A percentile compares a stretch with the other conserved stretches of the same genome.
phyloP scores from a whole-genome alignment of 2,797 vertebrate genomes.

The Adelosebastes latens region DNA sequence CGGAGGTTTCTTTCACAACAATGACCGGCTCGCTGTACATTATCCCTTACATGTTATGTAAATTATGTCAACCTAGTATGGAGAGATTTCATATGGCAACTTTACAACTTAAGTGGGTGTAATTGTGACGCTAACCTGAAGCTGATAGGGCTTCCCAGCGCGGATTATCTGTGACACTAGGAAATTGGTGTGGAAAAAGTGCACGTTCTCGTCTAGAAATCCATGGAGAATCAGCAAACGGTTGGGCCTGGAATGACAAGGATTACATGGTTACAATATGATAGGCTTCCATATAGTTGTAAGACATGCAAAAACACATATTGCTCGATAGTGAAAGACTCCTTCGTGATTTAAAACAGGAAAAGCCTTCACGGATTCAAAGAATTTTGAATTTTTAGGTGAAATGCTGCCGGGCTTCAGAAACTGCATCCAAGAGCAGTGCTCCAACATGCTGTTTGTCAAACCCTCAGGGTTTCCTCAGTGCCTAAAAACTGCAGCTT shows the following conservation, averaged over 20 bases:
- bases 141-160: constrained; percentile 97
- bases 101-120: neutral
- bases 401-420: neutral
- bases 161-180: constrained; percentile 97
- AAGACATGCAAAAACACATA: neutral
- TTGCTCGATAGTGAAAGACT: neutral
- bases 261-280: neutral
- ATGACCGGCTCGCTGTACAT: no score
- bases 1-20: no score
- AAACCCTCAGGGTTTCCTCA: neutral
- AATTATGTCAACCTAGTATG: neutral
- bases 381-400: neutral
- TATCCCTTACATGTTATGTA: no score
- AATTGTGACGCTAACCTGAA: constrained; percentile 85
- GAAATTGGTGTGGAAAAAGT: constrained; percentile 99
- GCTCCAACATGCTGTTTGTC: constrained; percentile 19
- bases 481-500: neutral
- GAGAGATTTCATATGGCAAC: neutral
- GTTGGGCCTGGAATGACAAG: constrained; percentile 87
- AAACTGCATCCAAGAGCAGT: neutral
- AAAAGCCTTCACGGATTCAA: neutral
- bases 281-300: neutral
- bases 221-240: constrained; percentile 97
- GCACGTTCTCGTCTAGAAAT: constrained; percentile 98
- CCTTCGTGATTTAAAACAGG: neutral